Percentiles rank a stretch among this genome's conserved stretches.
Conservation (phyloP, 2,888 invertebrate species). For the Drosophila histrio region DNA sequence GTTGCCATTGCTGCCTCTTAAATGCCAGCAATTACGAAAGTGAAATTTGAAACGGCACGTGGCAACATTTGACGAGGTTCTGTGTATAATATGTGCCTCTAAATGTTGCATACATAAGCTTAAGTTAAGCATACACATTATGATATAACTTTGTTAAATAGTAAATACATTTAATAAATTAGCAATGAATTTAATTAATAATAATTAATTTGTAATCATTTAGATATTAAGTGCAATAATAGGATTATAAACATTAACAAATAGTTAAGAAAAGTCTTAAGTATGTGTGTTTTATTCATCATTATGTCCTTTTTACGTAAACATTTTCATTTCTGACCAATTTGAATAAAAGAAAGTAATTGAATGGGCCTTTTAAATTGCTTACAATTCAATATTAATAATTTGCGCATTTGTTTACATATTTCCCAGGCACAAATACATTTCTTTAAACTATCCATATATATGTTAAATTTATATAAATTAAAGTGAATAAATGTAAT, state of each 20-base stretch:
- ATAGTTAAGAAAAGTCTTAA: too few species aligned
- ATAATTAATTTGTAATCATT: too few species aligned
- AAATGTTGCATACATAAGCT: neutral
- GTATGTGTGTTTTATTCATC: too few species aligned
- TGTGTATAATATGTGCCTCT: neutral
- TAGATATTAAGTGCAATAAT: too few species aligned
- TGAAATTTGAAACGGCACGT: constrained; percentile 27
- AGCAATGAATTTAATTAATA: too few species aligned
- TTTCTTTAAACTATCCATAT: neutral
- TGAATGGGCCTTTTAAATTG: constrained; percentile 23
- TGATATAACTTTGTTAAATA: too few species aligned
- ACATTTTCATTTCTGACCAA: constrained; percentile 4
- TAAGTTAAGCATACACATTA: neutral
- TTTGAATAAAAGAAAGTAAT: neutral
- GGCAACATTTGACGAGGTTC: constrained; percentile 1
- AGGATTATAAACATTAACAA: too few species aligned
- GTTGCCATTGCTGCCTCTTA: constrained; percentile 5
- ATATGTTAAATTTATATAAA: constrained; percentile 2
- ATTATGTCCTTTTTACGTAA: too few species aligned
- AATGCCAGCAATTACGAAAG: constrained; percentile 30
- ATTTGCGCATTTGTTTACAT: constrained; percentile 28
- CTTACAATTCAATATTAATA: constrained; percentile 21
- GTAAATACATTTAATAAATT: too few species aligned
- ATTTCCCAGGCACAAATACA: constrained; percentile 1
- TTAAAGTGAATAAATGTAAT: constrained; percentile 1